Conservation (phyloP, 2,888 invertebrate species). For the Drosophila merina region DNA sequence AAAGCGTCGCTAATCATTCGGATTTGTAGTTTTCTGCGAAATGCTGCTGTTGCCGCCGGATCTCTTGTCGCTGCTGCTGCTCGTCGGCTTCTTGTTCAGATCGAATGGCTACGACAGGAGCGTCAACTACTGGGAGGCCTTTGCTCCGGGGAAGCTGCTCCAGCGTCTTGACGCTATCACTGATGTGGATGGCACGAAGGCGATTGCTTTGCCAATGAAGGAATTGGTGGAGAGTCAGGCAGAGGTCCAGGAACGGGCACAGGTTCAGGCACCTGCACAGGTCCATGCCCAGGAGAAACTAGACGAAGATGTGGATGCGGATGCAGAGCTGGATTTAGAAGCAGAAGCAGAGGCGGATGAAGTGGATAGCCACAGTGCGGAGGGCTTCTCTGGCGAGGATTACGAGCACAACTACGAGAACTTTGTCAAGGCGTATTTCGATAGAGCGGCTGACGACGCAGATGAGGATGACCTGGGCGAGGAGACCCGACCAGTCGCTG, state of each 20-base stretch:
- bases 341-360: constrained; percentile 36
- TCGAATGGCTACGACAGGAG: constrained; percentile 52
- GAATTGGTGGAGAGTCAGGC: not conserved
- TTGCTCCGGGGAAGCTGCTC: constrained; percentile 64
- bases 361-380: constrained; percentile 33
- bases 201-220: constrained; percentile 8
- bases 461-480: constrained; percentile 37
- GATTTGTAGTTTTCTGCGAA: constrained; percentile 7
- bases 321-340: constrained; percentile 16
- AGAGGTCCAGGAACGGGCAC: not conserved
- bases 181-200: constrained; percentile 16
- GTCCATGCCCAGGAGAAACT: constrained; percentile 35
- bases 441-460: constrained; percentile 80
- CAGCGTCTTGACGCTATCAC: constrained; percentile 64
- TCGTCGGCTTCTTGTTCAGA: constrained; percentile 15
- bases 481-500: constrained; percentile 52
- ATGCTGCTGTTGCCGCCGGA: constrained; percentile 25
- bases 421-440: constrained; percentile 80
- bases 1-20: constrained; percentile 20
- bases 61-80: constrained; percentile 48
- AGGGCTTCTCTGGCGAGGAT: constrained; percentile 61
- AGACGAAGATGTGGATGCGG: constrained; percentile 20
- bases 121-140: constrained; percentile 71
- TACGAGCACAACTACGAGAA: constrained; percentile 81
- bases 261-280: constrained; percentile 35